Evolutionary conservation across 2,888 invertebrate species (phyloP), one percentile per base, ranked within the genome.

Genomic region (Apodemia mormo): DNA sequence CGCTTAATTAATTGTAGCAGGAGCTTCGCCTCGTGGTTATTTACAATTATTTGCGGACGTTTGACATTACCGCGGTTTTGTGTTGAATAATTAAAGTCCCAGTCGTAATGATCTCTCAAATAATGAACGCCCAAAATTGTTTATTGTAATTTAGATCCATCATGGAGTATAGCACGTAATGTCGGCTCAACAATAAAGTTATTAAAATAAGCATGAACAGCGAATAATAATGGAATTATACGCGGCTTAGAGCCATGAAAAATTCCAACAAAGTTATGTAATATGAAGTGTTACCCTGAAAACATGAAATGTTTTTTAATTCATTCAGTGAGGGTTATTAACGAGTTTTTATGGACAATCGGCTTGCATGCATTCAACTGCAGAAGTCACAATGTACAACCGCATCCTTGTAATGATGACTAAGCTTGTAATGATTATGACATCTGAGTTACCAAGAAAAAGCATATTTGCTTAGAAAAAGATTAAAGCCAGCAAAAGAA

Each of bases 111-210:
- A 89, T 88, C 86, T 81, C 81, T 79, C 79, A 80, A 83, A 85
- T 91, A 91, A 92, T 90, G 92, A 91, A 85, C 80, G 84, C 82
- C 80, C 85, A 78, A 87, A 91, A 90, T 89, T 90, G 91, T 92
- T 91, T 89, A 91, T 90, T 92, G 86, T 92, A 86, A 90, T 92
- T 88, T 87, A 82, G 86, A 80, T 79, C 82, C 85, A 84, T 86
- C 85, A 87, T 88, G 85, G 82, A 86, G 82, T 85, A 83, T 78
- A 83, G 82, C 85, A 89, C 91, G 90, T 90, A 90, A 91, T 86
- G 81, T 77, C 75, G 74, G 75, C 79, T 78, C 83, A 79, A 86
- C 86, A 88, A 88, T 89, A 81, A 85, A 88, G 88, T 85, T 87
- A 89, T 89, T 88, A 89, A 81, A 81, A 82, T 82, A 82, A 78